phyloP scores from a whole-genome alignment of 1,140 invertebrate species.

The Halyomorpha halys region DNA sequence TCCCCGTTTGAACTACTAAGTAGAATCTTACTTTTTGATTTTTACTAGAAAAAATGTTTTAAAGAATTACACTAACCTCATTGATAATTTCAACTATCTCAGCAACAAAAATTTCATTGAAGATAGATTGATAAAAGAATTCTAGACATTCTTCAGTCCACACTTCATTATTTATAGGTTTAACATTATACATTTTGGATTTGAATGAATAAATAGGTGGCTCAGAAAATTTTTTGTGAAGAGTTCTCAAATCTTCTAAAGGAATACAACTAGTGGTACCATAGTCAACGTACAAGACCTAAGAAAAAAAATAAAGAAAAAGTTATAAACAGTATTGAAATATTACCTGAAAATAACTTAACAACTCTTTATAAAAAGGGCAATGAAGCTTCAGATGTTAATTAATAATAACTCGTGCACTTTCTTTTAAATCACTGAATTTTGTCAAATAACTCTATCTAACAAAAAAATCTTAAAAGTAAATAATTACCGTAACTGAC shows the following conservation, averaged over 20 bases:
- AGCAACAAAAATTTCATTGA: constrained; percentile 6
- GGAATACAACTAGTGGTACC: neutral
- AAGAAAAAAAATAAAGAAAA: neutral
- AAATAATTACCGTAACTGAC: neutral
- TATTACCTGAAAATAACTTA: neutral
- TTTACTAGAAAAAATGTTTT: too few relatives aligned
- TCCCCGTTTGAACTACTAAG: too few relatives aligned
- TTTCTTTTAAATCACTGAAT: too few relatives aligned
- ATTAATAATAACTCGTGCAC: too few relatives aligned
- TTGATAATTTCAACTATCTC: neutral
- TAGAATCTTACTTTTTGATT: too few relatives aligned
- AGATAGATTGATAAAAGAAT: neutral
- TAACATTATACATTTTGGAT: neutral
- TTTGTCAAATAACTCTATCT: too few relatives aligned
- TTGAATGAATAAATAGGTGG: neutral
- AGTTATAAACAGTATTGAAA: neutral
- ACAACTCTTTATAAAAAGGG: too few relatives aligned
- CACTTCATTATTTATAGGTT: neutral
- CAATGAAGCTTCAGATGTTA: too few relatives aligned
- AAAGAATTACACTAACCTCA: too few relatives aligned
- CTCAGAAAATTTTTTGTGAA: neutral
- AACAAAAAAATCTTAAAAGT: too few relatives aligned
- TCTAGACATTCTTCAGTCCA: neutral
- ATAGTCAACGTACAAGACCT: neutral
- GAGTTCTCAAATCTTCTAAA: neutral